These are phyloP conservation scores for Dicyrtoma fusca DNA, from an alignment of 2,888 invertebrate species.

Conservation along the genomic window DNA sequence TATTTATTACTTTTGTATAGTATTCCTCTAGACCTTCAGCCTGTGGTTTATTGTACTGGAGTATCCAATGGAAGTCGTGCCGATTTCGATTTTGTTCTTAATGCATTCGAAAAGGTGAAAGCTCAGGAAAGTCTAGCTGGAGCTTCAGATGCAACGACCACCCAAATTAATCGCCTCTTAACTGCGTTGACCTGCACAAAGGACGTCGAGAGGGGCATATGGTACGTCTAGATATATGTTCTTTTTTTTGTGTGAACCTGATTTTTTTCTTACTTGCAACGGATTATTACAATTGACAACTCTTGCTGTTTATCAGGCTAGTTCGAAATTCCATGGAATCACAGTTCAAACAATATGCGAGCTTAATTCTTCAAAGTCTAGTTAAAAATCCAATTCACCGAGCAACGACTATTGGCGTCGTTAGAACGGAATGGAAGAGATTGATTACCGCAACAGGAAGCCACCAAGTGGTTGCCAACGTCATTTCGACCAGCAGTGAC, in stretches of 20 bases:
- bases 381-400: no score
- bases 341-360: no score
- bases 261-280: no score
- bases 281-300: no score
- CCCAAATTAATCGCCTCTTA: slow-evolving; percentile 6
- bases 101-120: not conserved
- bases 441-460: no score
- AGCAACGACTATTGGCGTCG: not conserved
- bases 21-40: slow-evolving; percentile 42
- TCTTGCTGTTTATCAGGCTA: not conserved
- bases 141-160: not conserved
- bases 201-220: not conserved
- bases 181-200: slow-evolving; percentile 23
- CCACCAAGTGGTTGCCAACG: no score
- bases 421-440: not conserved
- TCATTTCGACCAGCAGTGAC: no score
- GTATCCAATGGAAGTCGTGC: slow-evolving; percentile 39
- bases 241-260: no score
- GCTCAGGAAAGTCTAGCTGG: not conserved
- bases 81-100: slow-evolving; percentile 7
- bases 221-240: not conserved
- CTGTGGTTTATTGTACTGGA: slow-evolving; percentile 37
- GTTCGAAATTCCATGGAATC: slow-evolving; percentile 3
- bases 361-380: no score
- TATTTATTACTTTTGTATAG: no score